A percentile compares a stretch with the other conserved stretches of the same genome.
Conservation (phyloP, 2,888 invertebrate species). For the Parapristionchus giblindavisi region DNA sequence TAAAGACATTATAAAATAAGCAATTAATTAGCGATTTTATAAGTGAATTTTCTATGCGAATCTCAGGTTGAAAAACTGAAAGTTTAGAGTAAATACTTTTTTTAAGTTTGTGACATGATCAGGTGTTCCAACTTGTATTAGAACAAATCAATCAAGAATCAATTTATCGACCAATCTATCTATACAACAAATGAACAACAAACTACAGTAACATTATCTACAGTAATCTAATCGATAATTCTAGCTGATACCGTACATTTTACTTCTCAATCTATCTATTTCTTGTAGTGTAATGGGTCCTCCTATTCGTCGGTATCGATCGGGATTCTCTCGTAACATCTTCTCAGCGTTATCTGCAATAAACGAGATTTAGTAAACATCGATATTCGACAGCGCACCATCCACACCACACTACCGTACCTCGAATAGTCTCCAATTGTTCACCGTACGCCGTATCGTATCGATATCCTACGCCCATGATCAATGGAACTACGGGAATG, state of each 20-base stretch:
- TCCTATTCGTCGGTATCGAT: constrained; percentile 38
- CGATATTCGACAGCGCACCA: not conserved
- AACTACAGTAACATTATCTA: not conserved
- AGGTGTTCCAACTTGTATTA: too few relatives aligned
- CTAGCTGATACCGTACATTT: constrained; percentile 17
- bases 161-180: too few relatives aligned
- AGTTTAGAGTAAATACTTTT: too few relatives aligned
- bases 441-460: constrained; percentile 55
- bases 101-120: too few relatives aligned
- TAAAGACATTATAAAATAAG: too few relatives aligned
- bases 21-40: too few relatives aligned
- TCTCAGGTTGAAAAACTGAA: too few relatives aligned
- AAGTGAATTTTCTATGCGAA: too few relatives aligned
- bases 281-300: constrained; percentile 48
- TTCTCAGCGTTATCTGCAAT: constrained; percentile 43
- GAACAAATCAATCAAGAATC: too few relatives aligned
- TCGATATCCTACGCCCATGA: constrained; percentile 56
- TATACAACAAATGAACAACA: constrained; percentile 1
- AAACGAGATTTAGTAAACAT: not conserved
- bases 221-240: too few relatives aligned
- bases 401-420: constrained; percentile 18
- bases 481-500: constrained; percentile 57
- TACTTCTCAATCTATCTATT: constrained; percentile 36
- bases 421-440: constrained; percentile 42
- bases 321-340: constrained; percentile 34